These are phyloP conservation scores for Magallana ariakensis DNA, from an alignment of 1,140 invertebrate species.

Conservation along the genomic window DNA sequence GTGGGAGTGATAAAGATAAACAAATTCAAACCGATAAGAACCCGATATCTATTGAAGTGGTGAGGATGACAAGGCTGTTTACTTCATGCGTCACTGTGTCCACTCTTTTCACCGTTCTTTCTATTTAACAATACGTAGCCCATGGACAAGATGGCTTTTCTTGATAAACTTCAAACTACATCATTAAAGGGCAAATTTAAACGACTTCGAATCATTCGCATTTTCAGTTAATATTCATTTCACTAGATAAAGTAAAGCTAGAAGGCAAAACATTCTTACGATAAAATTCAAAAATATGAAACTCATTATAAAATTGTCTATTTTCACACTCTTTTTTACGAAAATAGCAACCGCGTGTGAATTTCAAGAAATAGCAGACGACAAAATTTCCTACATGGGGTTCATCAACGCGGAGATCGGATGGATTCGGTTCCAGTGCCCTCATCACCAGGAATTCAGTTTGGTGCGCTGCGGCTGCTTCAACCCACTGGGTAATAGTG, in stretches of 20 bases:
- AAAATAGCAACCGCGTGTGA: slow-evolving; percentile 3
- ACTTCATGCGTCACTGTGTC: neutral
- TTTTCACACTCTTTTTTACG: neutral
- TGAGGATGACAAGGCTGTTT: neutral
- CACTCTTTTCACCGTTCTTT: neutral
- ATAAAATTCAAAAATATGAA: neutral
- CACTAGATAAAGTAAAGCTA: neutral
- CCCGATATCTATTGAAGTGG: neutral
- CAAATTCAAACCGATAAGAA: neutral
- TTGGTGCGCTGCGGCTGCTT: slow-evolving; percentile 1
- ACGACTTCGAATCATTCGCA: neutral
- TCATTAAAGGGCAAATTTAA: neutral
- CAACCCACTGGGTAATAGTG: neutral
- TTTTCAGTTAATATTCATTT: neutral
- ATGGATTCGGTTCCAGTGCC: slow-evolving; percentile 42
- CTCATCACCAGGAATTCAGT: slow-evolving; percentile 22
- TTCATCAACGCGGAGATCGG: slow-evolving; percentile 20
- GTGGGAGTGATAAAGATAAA: neutral
- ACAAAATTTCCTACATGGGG: slow-evolving; percentile 13
- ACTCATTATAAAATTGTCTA: neutral
- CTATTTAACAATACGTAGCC: neutral
- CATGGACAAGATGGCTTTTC: neutral
- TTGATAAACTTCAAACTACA: neutral
- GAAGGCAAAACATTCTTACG: neutral
- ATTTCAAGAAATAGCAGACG: slow-evolving; percentile 2